Evolutionary conservation across 2,113 vertebrate species (phyloP).

Genomic region (Megaleporinus macrocephalus): DNA sequence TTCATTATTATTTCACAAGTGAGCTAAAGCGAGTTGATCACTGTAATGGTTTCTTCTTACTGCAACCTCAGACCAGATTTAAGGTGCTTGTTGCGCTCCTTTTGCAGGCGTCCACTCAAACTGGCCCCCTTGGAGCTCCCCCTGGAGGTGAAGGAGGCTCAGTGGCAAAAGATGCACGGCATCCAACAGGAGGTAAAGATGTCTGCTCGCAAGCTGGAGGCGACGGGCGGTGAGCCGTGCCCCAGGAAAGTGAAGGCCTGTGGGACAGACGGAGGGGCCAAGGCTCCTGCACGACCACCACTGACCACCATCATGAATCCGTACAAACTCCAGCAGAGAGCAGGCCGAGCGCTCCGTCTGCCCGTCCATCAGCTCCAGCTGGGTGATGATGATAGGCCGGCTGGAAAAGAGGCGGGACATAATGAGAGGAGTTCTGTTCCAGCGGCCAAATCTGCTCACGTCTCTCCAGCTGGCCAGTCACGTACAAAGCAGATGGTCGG

Average conservation of each 20-base stretch:
- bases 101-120: conserved; percentile 71
- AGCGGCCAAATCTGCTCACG: conserved; percentile 49
- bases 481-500: background rate
- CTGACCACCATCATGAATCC: conserved; percentile 40
- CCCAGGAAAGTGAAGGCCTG: conserved; percentile 60
- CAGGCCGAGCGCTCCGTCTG: conserved; percentile 43
- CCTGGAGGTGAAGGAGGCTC: conserved; percentile 75
- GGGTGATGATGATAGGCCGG: background rate
- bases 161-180: conserved; percentile 74
- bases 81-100: background rate
- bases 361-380: conserved; percentile 35
- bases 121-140: conserved; percentile 79
- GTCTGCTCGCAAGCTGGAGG: conserved; percentile 56
- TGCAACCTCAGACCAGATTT: no score
- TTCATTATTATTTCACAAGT: no score
- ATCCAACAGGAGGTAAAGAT: conserved; percentile 67
- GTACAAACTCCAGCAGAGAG: conserved; percentile 46
- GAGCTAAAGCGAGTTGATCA: no score
- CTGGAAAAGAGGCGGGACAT: conserved; percentile 27
- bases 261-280: conserved; percentile 20
- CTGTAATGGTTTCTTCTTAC: no score
- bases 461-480: background rate
- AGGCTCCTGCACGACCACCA: conserved; percentile 24
- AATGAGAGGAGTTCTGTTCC: conserved; percentile 42
- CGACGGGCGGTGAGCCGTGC: conserved; percentile 15